These are phyloP conservation scores for Protomyctophum bolini DNA, from an alignment of 2,113 vertebrate species.

Conservation along the genomic window DNA sequence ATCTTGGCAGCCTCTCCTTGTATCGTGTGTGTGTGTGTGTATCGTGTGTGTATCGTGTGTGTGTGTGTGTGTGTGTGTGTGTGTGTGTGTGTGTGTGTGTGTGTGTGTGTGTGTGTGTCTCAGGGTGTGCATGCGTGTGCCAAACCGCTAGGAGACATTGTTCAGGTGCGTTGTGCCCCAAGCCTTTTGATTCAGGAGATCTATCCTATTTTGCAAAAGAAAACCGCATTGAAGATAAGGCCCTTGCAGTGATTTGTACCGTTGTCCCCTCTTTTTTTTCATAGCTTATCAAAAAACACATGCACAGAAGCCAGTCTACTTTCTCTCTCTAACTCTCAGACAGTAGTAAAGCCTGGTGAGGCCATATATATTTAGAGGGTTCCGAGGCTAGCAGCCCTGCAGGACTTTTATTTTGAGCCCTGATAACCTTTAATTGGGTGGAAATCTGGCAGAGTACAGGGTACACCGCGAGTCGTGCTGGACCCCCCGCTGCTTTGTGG, in stretches of 20 bases:
- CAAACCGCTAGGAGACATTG: slow-evolving; percentile 8
- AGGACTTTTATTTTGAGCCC: slow-evolving; percentile 61
- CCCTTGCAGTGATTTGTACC: slow-evolving; percentile 17
- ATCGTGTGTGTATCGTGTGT: too few relatives aligned
- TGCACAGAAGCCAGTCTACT: slow-evolving; percentile 12
- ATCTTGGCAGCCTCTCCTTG: slow-evolving; percentile 28
- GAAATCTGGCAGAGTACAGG: slow-evolving; percentile 49
- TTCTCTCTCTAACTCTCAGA: slow-evolving; percentile 21
- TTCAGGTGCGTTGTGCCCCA: slow-evolving; percentile 21
- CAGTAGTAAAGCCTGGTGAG: slow-evolving; percentile 29
- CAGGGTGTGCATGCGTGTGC: too few relatives aligned
- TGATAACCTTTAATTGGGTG: slow-evolving; percentile 74
- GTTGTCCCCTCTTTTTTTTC: slow-evolving; percentile 19
- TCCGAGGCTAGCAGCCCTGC: slow-evolving; percentile 28
- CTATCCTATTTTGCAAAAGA: background rate
- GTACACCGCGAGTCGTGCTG: slow-evolving; percentile 29
- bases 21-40: background rate
- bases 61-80: too few relatives aligned
- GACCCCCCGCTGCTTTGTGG: slow-evolving; percentile 36
- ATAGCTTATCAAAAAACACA: slow-evolving; percentile 33
- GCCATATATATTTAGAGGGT: slow-evolving; percentile 60
- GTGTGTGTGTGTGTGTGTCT: too few relatives aligned
- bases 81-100: too few relatives aligned
- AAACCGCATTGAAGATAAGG: background rate
- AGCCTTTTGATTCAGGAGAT: slow-evolving; percentile 12